Percentiles rank a stretch among this genome's conserved stretches.
Conservation (phyloP, 2,113 vertebrate genomes). For the Buteo buteo region DNA sequence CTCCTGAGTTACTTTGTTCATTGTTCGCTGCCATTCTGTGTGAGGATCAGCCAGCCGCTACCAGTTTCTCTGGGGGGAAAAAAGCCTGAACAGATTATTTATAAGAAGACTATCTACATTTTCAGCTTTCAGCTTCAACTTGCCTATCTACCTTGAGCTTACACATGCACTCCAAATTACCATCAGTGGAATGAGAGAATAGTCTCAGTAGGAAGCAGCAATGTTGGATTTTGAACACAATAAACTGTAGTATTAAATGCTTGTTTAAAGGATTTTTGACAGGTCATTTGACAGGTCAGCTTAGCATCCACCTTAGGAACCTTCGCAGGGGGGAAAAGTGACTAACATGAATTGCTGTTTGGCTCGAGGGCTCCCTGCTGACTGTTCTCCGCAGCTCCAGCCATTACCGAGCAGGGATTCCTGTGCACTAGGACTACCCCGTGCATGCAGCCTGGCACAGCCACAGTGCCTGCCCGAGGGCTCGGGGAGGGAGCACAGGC, state of each 20-base stretch:
- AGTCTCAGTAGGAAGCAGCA: not conserved
- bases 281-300: not conserved
- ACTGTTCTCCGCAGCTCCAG: not conserved
- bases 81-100: not conserved
- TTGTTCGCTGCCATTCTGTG: not conserved
- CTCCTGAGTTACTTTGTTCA: not conserved
- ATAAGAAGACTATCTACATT: not conserved
- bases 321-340: not conserved
- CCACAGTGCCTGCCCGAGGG: rapidly evolving
- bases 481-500: not conserved
- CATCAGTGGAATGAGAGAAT: not conserved
- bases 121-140: not conserved
- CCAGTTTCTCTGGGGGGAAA: not conserved
- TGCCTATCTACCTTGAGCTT: not conserved
- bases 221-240: not conserved
- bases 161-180: not conserved
- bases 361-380: not conserved
- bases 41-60: not conserved
- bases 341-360: not conserved
- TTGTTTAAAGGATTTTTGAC: not conserved
- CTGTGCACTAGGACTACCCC: rapidly evolving
- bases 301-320: not conserved
- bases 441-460: not conserved
- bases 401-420: not conserved
- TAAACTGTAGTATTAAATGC: not conserved